Evolutionary conservation across 2,113 vertebrate genomes (phyloP).

Genomic region (Pseudopodoces humilis): DNA sequence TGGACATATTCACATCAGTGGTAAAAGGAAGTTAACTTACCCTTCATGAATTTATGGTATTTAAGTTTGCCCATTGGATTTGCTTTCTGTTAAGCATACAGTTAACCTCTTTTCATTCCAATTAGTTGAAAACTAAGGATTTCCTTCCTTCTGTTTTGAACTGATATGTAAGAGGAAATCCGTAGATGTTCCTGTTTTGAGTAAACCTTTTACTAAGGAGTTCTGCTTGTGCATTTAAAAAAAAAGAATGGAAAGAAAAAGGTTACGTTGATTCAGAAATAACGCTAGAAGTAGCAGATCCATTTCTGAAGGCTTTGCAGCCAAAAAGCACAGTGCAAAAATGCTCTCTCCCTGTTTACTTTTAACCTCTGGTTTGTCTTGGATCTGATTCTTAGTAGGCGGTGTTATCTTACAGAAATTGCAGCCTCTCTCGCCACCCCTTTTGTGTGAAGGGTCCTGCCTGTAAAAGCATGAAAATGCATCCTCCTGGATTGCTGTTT

Average conservation of each 20-base stretch:
- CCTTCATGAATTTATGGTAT: neutral
- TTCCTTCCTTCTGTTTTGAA: constrained; percentile 83
- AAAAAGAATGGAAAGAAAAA: constrained; percentile 51
- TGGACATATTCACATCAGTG: neutral
- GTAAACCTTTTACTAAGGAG: constrained; percentile 65
- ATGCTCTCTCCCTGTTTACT: constrained; percentile 38
- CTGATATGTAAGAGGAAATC: constrained; percentile 86
- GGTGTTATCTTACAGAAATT: constrained; percentile 50
- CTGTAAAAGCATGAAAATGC: constrained; percentile 53
- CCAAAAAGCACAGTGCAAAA: constrained; percentile 14
- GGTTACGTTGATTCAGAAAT: constrained; percentile 13
- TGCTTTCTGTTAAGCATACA: constrained; percentile 46
- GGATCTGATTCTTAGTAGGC: constrained; percentile 62
- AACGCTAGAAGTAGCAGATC: neutral
- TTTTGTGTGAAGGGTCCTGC: constrained; percentile 39
- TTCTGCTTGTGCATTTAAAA: constrained; percentile 38
- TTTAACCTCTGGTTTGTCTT: constrained; percentile 67
- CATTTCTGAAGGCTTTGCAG: constrained; percentile 7
- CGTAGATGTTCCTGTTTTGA: constrained; percentile 82
- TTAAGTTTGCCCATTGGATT: constrained; percentile 22
- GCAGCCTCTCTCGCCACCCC: neutral
- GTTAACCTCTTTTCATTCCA: constrained; percentile 62
- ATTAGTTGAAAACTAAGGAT: constrained; percentile 70
- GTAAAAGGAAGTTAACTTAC: neutral
- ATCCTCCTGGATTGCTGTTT: constrained; percentile 52